These are phyloP conservation scores for Hippopotamus amphibius DNA, from an alignment of 2,113 vertebrate species.

Conservation along the genomic window DNA sequence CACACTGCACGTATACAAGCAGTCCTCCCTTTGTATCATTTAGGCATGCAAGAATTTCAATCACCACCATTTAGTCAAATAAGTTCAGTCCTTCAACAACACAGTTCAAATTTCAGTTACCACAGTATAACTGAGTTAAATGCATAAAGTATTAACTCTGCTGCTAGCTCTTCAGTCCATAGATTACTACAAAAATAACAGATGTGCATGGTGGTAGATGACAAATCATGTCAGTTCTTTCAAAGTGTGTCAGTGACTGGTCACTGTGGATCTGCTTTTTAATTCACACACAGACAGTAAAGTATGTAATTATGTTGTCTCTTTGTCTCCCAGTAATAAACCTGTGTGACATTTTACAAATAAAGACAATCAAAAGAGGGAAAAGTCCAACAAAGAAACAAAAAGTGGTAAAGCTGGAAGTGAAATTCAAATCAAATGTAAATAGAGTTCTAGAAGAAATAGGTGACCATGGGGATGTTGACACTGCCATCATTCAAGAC, in stretches of 20 bases:
- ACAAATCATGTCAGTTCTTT: slow-evolving; percentile 42
- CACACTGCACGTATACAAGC: neutral
- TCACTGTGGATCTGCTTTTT: neutral
- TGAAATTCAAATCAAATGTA: neutral
- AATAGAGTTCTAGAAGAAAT: slow-evolving; percentile 42
- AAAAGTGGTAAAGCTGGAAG: slow-evolving; percentile 21
- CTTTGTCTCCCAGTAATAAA: slow-evolving; percentile 2
- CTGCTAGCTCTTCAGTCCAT: neutral
- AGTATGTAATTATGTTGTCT: neutral
- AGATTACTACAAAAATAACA: slow-evolving; percentile 42
- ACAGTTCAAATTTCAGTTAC: slow-evolving; percentile 24
- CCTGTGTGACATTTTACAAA: neutral
- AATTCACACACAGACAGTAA: slow-evolving; percentile 32
- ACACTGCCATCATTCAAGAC: neutral
- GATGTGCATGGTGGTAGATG: neutral
- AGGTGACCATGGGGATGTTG: neutral
- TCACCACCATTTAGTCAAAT: slow-evolving; percentile 43
- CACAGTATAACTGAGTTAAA: neutral
- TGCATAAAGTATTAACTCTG: slow-evolving; percentile 14
- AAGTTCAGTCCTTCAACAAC: slow-evolving; percentile 24
- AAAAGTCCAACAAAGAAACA: slow-evolving; percentile 31
- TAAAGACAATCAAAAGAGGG: neutral
- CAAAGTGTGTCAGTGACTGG: neutral
- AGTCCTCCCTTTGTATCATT: slow-evolving; percentile 16
- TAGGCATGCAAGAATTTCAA: slow-evolving; percentile 26